Percentiles rank a stretch among this genome's conserved stretches.
These are phyloP conservation scores for Chaetodon trifasciatus DNA, from an alignment of 2,797 vertebrate species.

Conservation along the genomic window DNA sequence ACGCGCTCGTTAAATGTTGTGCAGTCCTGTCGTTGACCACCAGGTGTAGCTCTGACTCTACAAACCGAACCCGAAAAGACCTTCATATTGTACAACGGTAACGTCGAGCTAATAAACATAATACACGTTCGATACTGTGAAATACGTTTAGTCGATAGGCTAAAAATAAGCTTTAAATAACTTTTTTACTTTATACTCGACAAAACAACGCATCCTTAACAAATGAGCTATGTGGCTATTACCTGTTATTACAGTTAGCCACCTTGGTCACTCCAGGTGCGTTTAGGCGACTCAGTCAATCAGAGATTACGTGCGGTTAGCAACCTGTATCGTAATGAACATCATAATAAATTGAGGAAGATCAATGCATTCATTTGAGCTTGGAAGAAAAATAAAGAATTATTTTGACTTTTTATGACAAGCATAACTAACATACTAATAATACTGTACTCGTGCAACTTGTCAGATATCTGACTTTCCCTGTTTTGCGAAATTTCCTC, in stretches of 20 bases:
- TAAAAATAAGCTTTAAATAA: neutral
- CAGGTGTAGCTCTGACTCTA: slow-evolving; percentile 41
- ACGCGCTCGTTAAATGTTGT: neutral
- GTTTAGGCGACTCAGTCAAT: neutral
- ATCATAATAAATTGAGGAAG: neutral
- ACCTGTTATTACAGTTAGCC: neutral
- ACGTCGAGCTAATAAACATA: neutral
- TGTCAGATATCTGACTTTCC: neutral
- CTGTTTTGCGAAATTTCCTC: neutral
- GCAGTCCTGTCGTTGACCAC: slow-evolving; percentile 13
- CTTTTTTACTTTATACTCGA: neutral
- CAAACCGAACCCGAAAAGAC: neutral
- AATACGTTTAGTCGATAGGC: neutral
- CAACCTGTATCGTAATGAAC: neutral
- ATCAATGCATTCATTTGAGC: neutral
- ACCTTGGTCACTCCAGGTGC: neutral
- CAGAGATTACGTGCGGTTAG: neutral
- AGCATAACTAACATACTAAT: neutral
- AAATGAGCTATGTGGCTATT: neutral
- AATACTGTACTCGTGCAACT: no score
- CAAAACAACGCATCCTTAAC: neutral
- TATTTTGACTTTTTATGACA: neutral
- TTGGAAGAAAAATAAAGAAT: neutral
- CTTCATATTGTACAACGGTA: neutral
- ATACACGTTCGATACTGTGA: neutral